Conservation (phyloP, 1,140 invertebrate species). For the Pseudomyrmex concolor region DNA sequence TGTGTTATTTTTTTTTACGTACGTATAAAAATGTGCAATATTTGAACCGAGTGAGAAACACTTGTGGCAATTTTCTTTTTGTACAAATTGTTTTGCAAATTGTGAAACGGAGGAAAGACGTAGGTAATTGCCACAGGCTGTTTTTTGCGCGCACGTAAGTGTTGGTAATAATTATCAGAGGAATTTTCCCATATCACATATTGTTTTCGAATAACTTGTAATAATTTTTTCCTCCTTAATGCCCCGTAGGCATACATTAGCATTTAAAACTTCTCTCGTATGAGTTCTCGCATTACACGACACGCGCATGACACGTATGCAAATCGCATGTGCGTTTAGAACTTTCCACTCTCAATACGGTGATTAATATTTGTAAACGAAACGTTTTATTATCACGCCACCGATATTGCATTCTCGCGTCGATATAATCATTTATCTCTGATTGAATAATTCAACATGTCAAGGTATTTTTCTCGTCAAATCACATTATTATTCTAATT, state of each 20-base stretch:
- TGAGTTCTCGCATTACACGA: background rate
- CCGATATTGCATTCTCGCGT: constrained; percentile 16
- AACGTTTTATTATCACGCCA: constrained; percentile 17
- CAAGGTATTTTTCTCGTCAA: constrained; percentile 18
- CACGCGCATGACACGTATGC: background rate
- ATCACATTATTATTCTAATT: constrained; percentile 11
- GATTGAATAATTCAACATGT: constrained; percentile 19
- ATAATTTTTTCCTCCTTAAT: constrained; percentile 41
- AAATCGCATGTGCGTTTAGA: constrained; percentile 31
- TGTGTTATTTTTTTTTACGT: background rate
- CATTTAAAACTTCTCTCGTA: constrained; percentile 41
- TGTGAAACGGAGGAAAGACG: constrained; percentile 51
- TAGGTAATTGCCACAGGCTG: background rate
- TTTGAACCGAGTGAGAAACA: constrained; percentile 55
- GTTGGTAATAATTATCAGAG: constrained; percentile 22
- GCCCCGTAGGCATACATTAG: constrained; percentile 29
- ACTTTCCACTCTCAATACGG: constrained; percentile 36
- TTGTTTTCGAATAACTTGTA: constrained; percentile 40
- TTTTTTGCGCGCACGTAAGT: background rate
- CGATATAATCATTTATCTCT: background rate
- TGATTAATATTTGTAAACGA: constrained; percentile 48
- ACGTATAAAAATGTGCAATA: constrained; percentile 34
- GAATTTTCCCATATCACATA: constrained; percentile 38
- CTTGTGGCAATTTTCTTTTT: background rate
- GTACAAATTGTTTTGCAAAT: constrained; percentile 48